Percentiles rank a stretch among this genome's conserved stretches.
These are phyloP conservation scores for Cephus cinctus DNA, from an alignment of 1,140 invertebrate species.

Conservation along the genomic window DNA sequence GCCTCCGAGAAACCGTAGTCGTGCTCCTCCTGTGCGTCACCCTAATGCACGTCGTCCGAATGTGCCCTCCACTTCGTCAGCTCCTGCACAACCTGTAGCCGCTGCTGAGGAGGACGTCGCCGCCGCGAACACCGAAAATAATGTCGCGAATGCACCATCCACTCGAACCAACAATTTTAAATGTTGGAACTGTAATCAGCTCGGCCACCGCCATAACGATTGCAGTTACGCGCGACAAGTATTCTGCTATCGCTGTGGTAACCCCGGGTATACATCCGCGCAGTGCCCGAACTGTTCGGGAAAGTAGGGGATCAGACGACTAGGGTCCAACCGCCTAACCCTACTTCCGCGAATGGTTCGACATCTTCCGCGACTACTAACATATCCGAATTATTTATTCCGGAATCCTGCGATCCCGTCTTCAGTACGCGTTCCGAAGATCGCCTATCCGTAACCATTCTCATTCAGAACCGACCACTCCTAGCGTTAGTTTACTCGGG, in stretches of 20 bases:
- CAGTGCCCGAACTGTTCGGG: not conserved
- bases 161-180: too few relatives aligned
- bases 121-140: too few relatives aligned
- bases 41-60: too few relatives aligned
- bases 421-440: not conserved
- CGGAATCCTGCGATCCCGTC: not conserved
- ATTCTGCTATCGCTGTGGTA: not conserved
- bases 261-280: not conserved
- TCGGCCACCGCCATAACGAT: not conserved
- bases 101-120: too few relatives aligned
- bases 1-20: too few relatives aligned
- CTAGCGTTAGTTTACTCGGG: not conserved
- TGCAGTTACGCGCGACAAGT: not conserved
- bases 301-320: not conserved
- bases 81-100: too few relatives aligned
- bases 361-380: not conserved
- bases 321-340: not conserved
- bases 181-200: not conserved
- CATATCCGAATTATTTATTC: not conserved
- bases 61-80: too few relatives aligned
- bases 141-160: too few relatives aligned
- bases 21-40: too few relatives aligned
- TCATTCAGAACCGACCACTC: not conserved
- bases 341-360: not conserved
- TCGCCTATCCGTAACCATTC: not conserved